Evolutionary conservation across 2,113 vertebrate species (phyloP).

Genomic region (Loxodonta africana): DNA sequence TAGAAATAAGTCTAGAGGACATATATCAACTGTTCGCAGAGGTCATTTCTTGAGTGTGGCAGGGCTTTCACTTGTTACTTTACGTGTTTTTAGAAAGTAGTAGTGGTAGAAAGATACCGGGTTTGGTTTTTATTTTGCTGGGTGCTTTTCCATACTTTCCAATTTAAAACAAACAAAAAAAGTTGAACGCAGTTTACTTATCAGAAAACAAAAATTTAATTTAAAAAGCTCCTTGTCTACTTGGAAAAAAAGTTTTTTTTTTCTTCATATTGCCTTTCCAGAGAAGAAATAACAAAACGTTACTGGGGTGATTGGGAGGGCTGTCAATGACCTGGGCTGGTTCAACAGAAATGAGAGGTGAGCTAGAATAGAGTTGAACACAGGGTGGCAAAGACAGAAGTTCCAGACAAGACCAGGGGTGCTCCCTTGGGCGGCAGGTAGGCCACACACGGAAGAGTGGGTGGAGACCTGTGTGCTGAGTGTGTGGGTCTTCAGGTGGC

Average conservation of each 20-base stretch:
- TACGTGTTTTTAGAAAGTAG: conserved; percentile 42
- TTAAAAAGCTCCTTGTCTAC: conserved; percentile 18
- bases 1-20: neutral
- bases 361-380: neutral
- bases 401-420: neutral
- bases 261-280: conserved; percentile 23
- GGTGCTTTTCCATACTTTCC: conserved; percentile 2
- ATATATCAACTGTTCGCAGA: neutral
- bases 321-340: neutral
- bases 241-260: neutral
- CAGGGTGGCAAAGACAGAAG: neutral
- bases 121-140: conserved; percentile 26
- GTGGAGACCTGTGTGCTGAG: neutral
- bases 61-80: conserved; percentile 46
- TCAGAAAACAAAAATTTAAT: conserved; percentile 53
- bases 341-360: conserved; percentile 50
- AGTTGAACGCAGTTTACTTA: conserved; percentile 1
- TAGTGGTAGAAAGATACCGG: neutral
- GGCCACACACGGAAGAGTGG: neutral
- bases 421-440: neutral
- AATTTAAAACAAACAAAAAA: neutral
- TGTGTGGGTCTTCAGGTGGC: neutral
- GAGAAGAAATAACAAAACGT: conserved; percentile 30
- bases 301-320: neutral
- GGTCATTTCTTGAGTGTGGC: neutral